Evolutionary conservation across 2,888 invertebrate species (phyloP), one percentile per base, ranked within the genome.

Genomic region (Netelia fuscicornis): DNA sequence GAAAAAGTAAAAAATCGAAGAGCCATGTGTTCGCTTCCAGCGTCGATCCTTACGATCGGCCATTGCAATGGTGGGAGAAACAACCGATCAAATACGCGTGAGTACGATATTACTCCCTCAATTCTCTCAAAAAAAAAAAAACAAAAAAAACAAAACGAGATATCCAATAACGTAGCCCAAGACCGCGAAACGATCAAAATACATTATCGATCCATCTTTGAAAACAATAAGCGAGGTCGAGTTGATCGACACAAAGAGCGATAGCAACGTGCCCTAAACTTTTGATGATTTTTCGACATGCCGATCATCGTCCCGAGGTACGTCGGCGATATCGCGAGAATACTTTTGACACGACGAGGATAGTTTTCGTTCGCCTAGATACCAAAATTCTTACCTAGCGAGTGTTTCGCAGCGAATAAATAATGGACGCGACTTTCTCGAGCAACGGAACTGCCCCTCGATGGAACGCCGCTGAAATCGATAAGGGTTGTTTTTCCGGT

Each of bases 1-100:
- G 42, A 42, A 81, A 54, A 70, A 17, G 11, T 2, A 77, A 70
- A 83, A 85, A 56, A 10, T 13, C n/a, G 23, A 56, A 85, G 48
- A 71, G 23, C 64, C 52, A 52, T 5, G 20, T 86, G 74, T 82
- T 88, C 64, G 79, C 82, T 17, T 87, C 88, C 6, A 85, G 71
- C 67, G 25, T 85, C 9, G 89, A 89, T 83, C 87, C 85, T n/a
- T 84, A 85, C 77, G 89, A 88, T 17, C 58, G 68, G 42, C 86
- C 89, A 2, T 60, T 88, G 8, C 83, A 58, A 81, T 89, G 89
- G 89, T 89, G 89, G 89, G 87, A 89, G 56, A 77, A 20, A 8
- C 81, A 85, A 37, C 88, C 88, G 0, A 84, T 89, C 67, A 89
- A 87, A 89, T 89, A 89, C 71, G 89, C 89, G 89, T 89, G 79